Conservation (phyloP, 2,113 vertebrate species). For the Piprites chloris region DNA sequence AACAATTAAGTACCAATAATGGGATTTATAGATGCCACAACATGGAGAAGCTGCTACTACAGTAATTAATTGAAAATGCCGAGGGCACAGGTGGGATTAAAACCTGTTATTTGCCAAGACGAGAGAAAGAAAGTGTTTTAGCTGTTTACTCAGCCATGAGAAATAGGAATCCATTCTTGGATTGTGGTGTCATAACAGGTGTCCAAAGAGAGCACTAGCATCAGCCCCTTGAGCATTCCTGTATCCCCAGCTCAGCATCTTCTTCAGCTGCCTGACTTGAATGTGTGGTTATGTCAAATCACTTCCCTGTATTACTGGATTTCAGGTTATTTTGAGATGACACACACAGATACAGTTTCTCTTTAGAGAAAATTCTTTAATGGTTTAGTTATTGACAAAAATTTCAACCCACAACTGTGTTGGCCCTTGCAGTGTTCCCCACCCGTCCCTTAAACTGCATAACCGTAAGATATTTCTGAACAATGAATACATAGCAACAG, state of each 20-base stretch:
- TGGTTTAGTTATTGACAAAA: not conserved
- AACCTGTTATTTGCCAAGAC: not conserved
- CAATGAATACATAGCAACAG: not conserved
- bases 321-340: not conserved
- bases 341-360: not conserved
- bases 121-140: not conserved
- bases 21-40: not conserved
- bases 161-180: not conserved
- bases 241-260: not conserved
- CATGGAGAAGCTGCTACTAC: not conserved
- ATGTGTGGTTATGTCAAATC: not conserved
- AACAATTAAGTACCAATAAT: not conserved
- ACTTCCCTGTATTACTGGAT: not conserved
- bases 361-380: not conserved
- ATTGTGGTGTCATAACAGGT: not conserved
- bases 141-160: not conserved
- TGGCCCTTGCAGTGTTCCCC: not conserved
- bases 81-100: not conserved
- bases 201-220: not conserved
- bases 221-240: not conserved
- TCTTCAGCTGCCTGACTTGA: not conserved
- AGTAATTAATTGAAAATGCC: not conserved
- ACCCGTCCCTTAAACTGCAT: not conserved
- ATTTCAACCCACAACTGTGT: not conserved
- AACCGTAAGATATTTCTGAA: not conserved